Percentiles rank a stretch among this genome's conserved stretches.
phyloP scores from a whole-genome alignment of 2,888 invertebrate genomes.

The Rhamnusium bicolor region DNA sequence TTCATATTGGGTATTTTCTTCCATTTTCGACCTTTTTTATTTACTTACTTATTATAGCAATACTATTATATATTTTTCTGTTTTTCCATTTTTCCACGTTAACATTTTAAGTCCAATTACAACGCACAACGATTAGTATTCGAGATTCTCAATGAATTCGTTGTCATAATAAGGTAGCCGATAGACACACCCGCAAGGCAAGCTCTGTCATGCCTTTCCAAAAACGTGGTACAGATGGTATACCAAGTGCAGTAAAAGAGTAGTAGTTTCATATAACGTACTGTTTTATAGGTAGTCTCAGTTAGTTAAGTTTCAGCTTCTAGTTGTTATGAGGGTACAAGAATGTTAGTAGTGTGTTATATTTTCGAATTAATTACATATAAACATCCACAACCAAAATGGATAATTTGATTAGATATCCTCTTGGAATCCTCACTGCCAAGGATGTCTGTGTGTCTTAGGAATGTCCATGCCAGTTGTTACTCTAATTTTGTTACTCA shows the following conservation, averaged over 20 bases:
- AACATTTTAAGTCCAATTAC: too few species aligned
- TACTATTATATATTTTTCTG: too few species aligned
- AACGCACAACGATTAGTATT: not conserved
- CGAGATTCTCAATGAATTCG: not conserved
- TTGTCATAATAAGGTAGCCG: not conserved
- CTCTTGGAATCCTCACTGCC: not conserved
- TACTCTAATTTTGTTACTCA: too few species aligned
- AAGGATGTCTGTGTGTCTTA: slow-evolving; percentile 8
- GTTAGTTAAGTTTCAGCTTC: not conserved
- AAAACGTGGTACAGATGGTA: not conserved
- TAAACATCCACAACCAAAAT: not conserved
- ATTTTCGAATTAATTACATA: too few species aligned
- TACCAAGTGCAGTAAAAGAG: slow-evolving; percentile 16
- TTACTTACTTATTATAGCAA: too few species aligned
- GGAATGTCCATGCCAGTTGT: not conserved
- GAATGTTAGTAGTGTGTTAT: slow-evolving; percentile 11
- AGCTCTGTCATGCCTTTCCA: not conserved
- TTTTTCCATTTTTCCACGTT: too few species aligned
- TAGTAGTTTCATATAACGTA: not conserved
- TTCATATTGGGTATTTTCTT: too few species aligned
- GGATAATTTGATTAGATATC: not conserved
- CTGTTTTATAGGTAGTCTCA: not conserved
- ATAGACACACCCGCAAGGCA: not conserved
- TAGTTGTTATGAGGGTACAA: not conserved
- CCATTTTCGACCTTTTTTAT: too few species aligned